Evolutionary conservation across 2,888 invertebrate genomes (phyloP).

Genomic region (Leptarthrus brevirostris): DNA sequence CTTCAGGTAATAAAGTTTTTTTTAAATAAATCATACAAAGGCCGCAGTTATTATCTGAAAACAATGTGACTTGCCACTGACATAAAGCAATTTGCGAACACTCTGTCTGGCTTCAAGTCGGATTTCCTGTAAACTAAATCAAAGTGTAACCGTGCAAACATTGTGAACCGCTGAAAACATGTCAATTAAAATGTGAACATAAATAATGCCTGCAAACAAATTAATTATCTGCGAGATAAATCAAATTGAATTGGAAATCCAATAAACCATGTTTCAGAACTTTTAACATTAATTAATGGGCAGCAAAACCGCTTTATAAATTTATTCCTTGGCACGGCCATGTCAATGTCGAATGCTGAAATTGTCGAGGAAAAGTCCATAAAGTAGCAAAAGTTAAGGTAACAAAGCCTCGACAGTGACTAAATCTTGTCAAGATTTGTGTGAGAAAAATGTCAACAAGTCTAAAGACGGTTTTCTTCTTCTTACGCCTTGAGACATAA

Average conservation of each 20-base stretch:
- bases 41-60: too few species aligned
- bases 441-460: conserved; percentile 18
- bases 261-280: conserved; percentile 55
- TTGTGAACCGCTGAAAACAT: conserved; percentile 51
- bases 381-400: background rate
- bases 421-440: conserved; percentile 33
- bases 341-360: conserved; percentile 21
- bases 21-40: too few species aligned
- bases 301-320: conserved; percentile 42
- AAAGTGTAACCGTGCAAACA: background rate
- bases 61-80: too few species aligned
- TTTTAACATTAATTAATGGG: conserved; percentile 44
- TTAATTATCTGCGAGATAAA: conserved; percentile 56
- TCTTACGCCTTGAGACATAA: background rate
- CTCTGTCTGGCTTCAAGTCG: too few species aligned
- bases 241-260: conserved; percentile 56
- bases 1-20: too few species aligned
- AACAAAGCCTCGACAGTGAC: conserved; percentile 4
- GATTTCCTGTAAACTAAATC: too few species aligned
- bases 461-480: background rate
- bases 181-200: conserved; percentile 55
- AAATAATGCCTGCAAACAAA: conserved; percentile 56
- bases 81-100: too few species aligned
- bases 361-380: background rate
- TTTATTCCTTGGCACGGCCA: conserved; percentile 41